Conservation (phyloP, 1,140 invertebrate species). For the Oreohelix idahoensis region DNA sequence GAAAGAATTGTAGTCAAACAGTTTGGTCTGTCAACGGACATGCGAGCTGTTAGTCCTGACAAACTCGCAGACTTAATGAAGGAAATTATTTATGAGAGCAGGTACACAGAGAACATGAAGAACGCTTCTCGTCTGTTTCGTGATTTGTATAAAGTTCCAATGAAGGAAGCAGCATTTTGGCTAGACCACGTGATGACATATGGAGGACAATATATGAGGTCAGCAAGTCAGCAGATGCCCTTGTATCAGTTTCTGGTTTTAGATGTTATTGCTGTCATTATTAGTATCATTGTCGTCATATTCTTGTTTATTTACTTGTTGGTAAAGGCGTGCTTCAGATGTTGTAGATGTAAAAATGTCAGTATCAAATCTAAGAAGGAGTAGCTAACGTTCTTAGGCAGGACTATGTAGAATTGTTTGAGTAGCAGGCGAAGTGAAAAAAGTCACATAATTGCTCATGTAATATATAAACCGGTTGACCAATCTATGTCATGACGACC, state of each 20-base stretch:
- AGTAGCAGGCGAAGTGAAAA: too few relatives aligned
- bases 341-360: neutral
- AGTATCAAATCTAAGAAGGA: neutral
- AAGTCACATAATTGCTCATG: too few relatives aligned
- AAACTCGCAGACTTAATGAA: constrained; percentile 31
- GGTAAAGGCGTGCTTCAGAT: neutral
- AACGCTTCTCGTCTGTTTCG: constrained; percentile 29
- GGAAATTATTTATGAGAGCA: constrained; percentile 34
- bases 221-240: constrained; percentile 18
- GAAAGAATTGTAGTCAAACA: constrained; percentile 38
- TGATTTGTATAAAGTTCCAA: constrained; percentile 26
- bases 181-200: constrained; percentile 57
- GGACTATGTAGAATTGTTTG: too few relatives aligned
- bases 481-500: too few relatives aligned
- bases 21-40: constrained; percentile 30
- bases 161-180: constrained; percentile 13
- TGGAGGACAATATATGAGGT: constrained; percentile 56
- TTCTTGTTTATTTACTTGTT: neutral
- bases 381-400: too few relatives aligned
- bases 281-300: neutral
- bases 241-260: constrained; percentile 22
- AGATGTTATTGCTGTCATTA: constrained; percentile 50
- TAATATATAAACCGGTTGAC: too few relatives aligned
- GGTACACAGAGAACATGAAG: constrained; percentile 21
- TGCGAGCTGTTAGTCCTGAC: constrained; percentile 28